phyloP scores from a whole-genome alignment of 92 coral and sea anemone species.

The Galaxea fascicularis region DNA sequence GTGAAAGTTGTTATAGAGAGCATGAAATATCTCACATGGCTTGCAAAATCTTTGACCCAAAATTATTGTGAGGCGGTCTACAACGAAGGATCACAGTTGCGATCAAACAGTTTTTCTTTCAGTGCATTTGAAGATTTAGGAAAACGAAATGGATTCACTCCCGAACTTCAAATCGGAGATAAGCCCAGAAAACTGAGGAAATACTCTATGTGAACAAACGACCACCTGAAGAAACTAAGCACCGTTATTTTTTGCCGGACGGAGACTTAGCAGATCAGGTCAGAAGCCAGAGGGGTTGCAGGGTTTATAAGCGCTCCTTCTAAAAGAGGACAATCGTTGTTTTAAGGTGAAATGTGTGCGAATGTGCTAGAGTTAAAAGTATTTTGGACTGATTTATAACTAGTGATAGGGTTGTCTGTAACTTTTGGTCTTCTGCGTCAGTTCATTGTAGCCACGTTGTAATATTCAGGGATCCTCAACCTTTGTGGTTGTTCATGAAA shows the following conservation, averaged over 20 bases:
- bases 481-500: too few relatives aligned
- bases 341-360: too few relatives aligned
- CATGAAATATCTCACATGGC: conserved; percentile 39
- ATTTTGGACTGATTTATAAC: too few relatives aligned
- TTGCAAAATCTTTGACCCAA: conserved; percentile 51
- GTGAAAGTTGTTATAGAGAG: conserved; percentile 30
- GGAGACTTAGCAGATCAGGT: neutral
- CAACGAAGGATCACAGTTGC: neutral
- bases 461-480: too few relatives aligned
- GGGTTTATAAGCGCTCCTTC: too few relatives aligned
- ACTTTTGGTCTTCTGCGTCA: too few relatives aligned
- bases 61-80: conserved; percentile 34
- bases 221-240: neutral
- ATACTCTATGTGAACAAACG: conserved; percentile 1
- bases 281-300: neutral
- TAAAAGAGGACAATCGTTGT: too few relatives aligned
- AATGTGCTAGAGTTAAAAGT: too few relatives aligned
- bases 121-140: conserved; percentile 21
- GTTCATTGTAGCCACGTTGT: too few relatives aligned
- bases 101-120: conserved; percentile 24
- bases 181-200: neutral
- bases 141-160: conserved; percentile 12
- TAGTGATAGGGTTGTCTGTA: too few relatives aligned
- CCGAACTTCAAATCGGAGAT: neutral
- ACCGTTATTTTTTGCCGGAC: neutral